These are phyloP conservation scores for Nasonia giraulti DNA, from an alignment of 1,140 invertebrate species.

Conservation along the genomic window DNA sequence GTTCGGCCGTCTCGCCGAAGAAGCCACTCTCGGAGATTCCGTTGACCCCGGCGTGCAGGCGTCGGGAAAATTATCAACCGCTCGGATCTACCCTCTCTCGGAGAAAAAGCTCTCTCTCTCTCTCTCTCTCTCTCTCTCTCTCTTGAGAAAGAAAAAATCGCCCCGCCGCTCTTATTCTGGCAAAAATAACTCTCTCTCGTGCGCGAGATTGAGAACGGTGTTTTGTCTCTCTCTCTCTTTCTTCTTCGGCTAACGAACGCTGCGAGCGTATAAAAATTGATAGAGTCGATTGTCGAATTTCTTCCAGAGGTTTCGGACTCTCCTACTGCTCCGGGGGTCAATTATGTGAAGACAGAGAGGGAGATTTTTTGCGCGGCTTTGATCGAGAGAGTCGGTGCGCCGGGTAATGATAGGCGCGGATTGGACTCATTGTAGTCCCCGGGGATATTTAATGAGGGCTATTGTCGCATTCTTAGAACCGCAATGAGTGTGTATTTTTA, in stretches of 20 bases:
- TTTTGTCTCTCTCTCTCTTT: conserved; percentile 25
- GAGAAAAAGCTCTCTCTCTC: not conserved
- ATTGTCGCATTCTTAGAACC: not conserved
- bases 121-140: not conserved
- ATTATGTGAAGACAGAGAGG: not conserved
- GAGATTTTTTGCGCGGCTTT: not conserved
- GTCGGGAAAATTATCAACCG: not conserved
- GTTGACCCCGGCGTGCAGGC: not conserved
- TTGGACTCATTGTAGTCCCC: not conserved
- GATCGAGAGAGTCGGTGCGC: not conserved
- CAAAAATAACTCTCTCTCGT: conserved; percentile 20
- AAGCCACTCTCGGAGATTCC: not conserved
- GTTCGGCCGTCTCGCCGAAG: not conserved
- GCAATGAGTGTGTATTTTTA: too few relatives aligned
- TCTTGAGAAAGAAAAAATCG: not conserved
- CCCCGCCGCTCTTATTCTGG: not conserved
- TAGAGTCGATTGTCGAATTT: conserved; percentile 15
- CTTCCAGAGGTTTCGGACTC: conserved; percentile 7
- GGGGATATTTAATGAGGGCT: not conserved
- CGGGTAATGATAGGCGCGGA: not conserved
- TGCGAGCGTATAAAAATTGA: not conserved
- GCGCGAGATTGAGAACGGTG: conserved; percentile 20
- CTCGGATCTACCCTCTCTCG: not conserved
- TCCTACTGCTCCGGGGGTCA: not conserved
- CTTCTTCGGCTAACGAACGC: not conserved